Percentiles rank a stretch among this genome's conserved stretches.
phyloP scores from a whole-genome alignment of 2,797 vertebrate species.

The Eulemur mongoz region DNA sequence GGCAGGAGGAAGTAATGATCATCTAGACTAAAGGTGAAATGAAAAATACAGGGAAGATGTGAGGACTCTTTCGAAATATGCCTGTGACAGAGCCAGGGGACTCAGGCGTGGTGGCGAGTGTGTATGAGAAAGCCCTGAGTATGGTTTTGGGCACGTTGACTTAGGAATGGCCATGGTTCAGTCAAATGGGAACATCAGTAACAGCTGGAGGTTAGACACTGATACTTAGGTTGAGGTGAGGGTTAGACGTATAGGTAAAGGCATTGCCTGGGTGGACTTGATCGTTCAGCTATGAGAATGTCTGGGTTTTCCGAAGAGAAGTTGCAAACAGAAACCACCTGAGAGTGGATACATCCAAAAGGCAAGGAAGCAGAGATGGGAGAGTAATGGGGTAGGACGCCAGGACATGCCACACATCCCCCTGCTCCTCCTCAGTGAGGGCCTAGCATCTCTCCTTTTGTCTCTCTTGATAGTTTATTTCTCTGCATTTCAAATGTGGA shows the following conservation, averaged over 20 bases:
- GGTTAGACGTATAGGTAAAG: background rate
- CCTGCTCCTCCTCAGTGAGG: accelerated
- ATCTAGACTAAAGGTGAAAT: background rate
- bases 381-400: background rate
- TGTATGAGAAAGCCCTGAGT: background rate
- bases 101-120: background rate
- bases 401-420: background rate
- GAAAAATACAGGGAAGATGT: background rate
- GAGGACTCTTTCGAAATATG: background rate
- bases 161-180: no score
- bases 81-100: background rate
- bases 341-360: background rate
- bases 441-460: background rate
- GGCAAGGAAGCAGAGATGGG: background rate
- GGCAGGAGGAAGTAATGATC: background rate
- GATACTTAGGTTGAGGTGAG: background rate
- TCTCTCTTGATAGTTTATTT: background rate
- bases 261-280: background rate
- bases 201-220: background rate
- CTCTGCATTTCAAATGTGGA: background rate
- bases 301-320: background rate
- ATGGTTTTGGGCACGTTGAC: no score
- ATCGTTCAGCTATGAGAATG: background rate
- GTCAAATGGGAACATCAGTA: background rate
- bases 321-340: background rate